A percentile compares a stretch with the other conserved stretches of the same genome.
Evolutionary conservation across 1,140 invertebrate species (phyloP).

Genomic region (Steinernema khuongi): DNA sequence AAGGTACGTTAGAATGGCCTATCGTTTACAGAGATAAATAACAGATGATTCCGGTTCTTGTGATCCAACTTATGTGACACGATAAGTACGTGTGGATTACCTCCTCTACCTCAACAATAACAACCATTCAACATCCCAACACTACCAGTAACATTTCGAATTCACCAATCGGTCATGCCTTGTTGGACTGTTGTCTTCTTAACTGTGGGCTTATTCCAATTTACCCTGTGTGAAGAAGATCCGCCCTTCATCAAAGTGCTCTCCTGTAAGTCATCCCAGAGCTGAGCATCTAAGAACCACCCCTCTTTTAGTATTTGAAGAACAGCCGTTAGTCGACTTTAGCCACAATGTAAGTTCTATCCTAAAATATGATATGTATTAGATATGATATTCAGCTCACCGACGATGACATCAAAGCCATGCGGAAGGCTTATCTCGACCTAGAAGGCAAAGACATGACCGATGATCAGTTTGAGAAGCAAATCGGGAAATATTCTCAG

Average conservation of each 20-base stretch:
- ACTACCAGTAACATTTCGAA: background rate
- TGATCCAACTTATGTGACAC: too few relatives aligned
- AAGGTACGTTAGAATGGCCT: too few relatives aligned
- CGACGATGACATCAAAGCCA: background rate
- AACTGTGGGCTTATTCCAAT: background rate
- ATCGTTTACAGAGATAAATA: too few relatives aligned
- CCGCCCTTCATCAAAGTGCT: background rate
- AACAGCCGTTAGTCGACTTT: background rate
- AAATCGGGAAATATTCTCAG: background rate
- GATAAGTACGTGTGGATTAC: background rate
- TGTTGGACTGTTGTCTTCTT: background rate
- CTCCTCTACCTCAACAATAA: background rate
- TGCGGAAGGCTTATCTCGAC: background rate
- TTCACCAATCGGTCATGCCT: background rate
- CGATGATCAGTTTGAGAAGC: background rate
- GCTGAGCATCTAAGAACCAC: background rate
- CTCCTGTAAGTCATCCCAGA: background rate
- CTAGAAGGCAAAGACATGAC: background rate
- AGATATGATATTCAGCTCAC: background rate
- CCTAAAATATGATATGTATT: background rate
- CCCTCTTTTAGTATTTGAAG: background rate
- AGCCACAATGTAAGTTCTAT: background rate
- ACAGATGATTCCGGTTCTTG: too few relatives aligned
- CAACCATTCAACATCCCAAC: background rate
- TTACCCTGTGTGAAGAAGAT: background rate